Evolutionary conservation across 2,888 invertebrate genomes (phyloP).

Genomic region (Fabriciana adippe): DNA sequence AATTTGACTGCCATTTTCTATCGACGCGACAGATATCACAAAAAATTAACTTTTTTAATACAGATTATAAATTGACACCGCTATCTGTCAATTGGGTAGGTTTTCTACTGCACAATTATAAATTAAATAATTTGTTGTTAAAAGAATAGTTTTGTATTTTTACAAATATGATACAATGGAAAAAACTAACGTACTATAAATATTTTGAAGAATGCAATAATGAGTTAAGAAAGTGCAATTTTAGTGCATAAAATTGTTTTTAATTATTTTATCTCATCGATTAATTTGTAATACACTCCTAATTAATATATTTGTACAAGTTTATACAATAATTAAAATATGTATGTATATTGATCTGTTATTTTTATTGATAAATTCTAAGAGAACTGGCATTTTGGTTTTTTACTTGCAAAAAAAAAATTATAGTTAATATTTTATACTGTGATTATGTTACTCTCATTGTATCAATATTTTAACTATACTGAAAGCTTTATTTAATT

Average conservation of each 20-base stretch:
- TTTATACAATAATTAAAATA: not conserved
- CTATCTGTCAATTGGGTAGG: slow-evolving; percentile 33
- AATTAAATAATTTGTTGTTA: slow-evolving; percentile 23
- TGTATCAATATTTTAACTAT: no score
- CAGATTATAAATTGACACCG: slow-evolving; percentile 17
- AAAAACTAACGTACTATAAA: slow-evolving; percentile 9
- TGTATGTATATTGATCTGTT: not conserved
- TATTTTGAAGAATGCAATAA: slow-evolving; percentile 20
- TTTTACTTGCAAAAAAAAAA: not conserved
- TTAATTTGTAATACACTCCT: slow-evolving; percentile 7
- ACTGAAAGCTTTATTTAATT: not conserved
- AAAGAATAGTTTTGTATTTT: slow-evolving; percentile 5
- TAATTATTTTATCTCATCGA: slow-evolving; percentile 26
- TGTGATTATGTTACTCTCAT: no score
- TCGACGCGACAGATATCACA: slow-evolving; percentile 29
- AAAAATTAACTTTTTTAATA: slow-evolving; percentile 12
- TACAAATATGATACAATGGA: not conserved
- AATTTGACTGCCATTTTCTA: slow-evolving; percentile 32
- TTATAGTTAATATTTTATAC: not conserved
- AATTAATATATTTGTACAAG: slow-evolving; percentile 5
- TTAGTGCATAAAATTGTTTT: slow-evolving; percentile 39
- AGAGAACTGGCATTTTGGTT: slow-evolving; percentile 2
- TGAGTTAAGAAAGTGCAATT: slow-evolving; percentile 36
- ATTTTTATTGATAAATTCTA: not conserved
- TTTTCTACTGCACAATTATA: slow-evolving; percentile 35